Base-by-base conservation (phyloP, 2,888 invertebrate genomes). In the Drosophila trichaetosa region DNA sequence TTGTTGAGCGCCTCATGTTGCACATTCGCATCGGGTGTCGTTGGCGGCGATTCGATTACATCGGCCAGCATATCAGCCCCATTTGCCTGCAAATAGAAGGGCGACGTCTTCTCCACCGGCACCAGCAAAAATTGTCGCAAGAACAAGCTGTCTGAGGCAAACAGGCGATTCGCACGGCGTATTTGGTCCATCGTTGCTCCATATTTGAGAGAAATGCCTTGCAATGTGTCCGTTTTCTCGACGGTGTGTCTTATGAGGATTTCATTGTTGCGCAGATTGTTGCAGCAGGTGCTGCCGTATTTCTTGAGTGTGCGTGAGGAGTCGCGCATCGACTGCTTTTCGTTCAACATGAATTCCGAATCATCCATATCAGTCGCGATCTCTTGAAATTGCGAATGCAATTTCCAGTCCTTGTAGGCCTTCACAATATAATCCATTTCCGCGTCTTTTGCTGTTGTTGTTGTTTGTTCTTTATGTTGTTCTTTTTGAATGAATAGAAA, bases 111-210 rank as follows among this genome's bases (percentile, higher is more conserved):
- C 76, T 95, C 95, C 74, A 96, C 95, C 65, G 98, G 98, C 92
- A 99, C 97, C 92, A 98, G 94, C 87, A 99, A 94, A 93, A 95
- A 96, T 93, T 98, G 97, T 82, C 98, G 95, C 90, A 98, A 94
- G 94, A 98, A 98, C 92, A 98, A 95, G 94, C 98, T 98, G 93
- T 99, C 98, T 62, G 97, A 96, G 40, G 98, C 97, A 95, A 98
- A 99, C 73, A 99, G 94, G 89, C 97, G 96, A 93, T 99, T 99
- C 68, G 96, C 96, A 90, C 98, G 95, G 89, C 98, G 95, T 91
- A 99, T 97, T 94, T 98, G 97, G 94, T 98, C 98, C 93, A 97
- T 98, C 93, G 98, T 97, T 91, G 97, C 97, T 92, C 97, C 97
- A 94, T 98, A 98, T 94, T 97, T 98, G 62, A 98, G 94, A 68